Percentiles rank a stretch among this genome's conserved stretches.
Evolutionary conservation across 1,140 invertebrate species (phyloP).

Genomic region (Helicoverpa zea): DNA sequence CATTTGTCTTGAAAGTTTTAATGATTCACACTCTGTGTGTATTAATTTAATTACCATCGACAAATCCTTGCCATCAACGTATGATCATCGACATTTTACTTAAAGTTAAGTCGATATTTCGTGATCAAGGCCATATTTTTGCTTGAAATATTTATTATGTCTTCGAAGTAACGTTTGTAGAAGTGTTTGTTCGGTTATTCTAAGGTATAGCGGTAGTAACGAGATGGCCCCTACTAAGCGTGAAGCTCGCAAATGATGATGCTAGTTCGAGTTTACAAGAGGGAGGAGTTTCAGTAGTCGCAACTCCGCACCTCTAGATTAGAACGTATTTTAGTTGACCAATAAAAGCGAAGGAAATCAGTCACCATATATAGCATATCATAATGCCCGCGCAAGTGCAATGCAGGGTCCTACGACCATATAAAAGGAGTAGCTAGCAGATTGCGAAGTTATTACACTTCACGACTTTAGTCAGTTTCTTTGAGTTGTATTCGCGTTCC

Average conservation of each 20-base stretch:
- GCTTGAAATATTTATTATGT: background rate
- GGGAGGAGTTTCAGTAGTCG: background rate
- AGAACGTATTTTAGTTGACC: background rate
- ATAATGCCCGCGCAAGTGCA: conserved; percentile 37
- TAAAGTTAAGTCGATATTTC: too few relatives aligned
- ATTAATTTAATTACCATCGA: too few relatives aligned
- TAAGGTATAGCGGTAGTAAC: background rate
- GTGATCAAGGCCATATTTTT: background rate
- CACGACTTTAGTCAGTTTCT: background rate
- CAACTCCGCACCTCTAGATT: background rate
- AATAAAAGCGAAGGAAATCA: conserved; percentile 17
- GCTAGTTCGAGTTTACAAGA: background rate
- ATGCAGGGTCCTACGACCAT: background rate
- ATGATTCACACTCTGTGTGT: too few relatives aligned
- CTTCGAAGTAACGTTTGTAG: background rate
- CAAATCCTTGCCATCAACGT: too few relatives aligned
- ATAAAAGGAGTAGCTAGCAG: background rate
- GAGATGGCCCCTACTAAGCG: background rate
- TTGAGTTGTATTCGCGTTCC: background rate
- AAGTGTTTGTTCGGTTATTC: conserved; percentile 6
- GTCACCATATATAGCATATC: conserved; percentile 6
- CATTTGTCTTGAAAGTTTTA: too few relatives aligned
- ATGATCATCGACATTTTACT: too few relatives aligned
- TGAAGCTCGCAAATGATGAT: background rate
- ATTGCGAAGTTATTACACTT: background rate